A percentile compares a stretch with the other conserved stretches of the same genome.
Conservation (phyloP, 23 tunicate genomes). For the Corella eumyota region DNA sequence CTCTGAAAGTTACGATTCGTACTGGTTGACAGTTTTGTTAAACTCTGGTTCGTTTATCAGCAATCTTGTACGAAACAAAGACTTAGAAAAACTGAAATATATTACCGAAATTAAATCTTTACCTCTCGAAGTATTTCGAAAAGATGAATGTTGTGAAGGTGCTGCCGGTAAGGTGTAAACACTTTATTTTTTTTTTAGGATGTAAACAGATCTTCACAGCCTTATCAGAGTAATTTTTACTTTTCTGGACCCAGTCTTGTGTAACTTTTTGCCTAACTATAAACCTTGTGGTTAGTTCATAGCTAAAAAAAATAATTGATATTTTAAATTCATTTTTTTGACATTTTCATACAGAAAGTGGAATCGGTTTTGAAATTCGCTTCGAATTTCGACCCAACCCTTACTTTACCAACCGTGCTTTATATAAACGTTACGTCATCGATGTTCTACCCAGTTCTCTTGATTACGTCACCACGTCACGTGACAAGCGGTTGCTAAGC, state of each 20-base stretch:
- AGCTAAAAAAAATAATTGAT: too few relatives aligned
- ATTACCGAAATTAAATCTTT: conserved; percentile 14
- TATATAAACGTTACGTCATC: conserved; percentile 58
- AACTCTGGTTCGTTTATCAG: conserved; percentile 24
- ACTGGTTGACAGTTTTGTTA: conserved; percentile 26
- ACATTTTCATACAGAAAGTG: too few relatives aligned
- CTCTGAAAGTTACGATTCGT: too few relatives aligned
- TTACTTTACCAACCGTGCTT: conserved; percentile 16
- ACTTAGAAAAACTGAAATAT: conserved; percentile 14
- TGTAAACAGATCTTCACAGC: too few relatives aligned
- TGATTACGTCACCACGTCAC: conserved; percentile 27
- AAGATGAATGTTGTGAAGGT: neutral
- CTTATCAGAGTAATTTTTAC: too few relatives aligned
- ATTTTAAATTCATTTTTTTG: too few relatives aligned
- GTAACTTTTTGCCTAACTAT: too few relatives aligned
- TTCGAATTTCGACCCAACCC: conserved; percentile 59
- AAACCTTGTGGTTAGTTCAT: too few relatives aligned
- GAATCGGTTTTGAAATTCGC: conserved; percentile 38
- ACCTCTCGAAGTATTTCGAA: neutral
- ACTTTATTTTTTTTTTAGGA: too few relatives aligned
- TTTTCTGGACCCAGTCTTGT: too few relatives aligned
- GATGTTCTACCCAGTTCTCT: conserved; percentile 24
- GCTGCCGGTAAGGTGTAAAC: too few relatives aligned
- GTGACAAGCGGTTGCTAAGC: conserved; percentile 1
- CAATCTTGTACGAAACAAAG: conserved; percentile 10